Base-by-base conservation (phyloP, 2,113 vertebrate species). In the Ursus arctos region DNA sequence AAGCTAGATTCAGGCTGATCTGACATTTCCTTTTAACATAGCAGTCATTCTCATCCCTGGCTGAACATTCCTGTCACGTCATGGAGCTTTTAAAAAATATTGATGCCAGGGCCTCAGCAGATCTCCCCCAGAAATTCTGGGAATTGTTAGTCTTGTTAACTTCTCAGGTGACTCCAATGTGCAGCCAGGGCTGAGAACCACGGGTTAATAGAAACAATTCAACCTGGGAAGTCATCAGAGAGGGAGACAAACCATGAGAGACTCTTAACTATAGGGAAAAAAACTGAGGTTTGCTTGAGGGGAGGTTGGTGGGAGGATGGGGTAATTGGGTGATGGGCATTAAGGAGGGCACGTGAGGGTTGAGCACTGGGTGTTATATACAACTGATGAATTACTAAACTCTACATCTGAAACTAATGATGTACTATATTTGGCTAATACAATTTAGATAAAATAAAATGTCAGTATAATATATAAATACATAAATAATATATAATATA, bases 61-160 rank as follows among this genome's bases (percentile, higher is more conserved):
- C 15, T 94, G 51, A 94, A 91, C n/a, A 91, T 83, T 95, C n/a
- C 21, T 69, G 55, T 97, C 74, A 92, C 53, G 49, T 87, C 55
- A 24, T 49, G 43, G 57, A 95, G n/a, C 10, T 97, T 95, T 97
- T 61, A 79, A 80, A 94, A 98, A 92, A 95, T 89, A 96, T 1
- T 96, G n/a, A 97, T 85, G 55, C n/a, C 76, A 96, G 18, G 43
- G 43, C 9, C 49, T 69, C 63, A 82, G 33, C 16, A 93, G 81
- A 88, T 88, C n/a, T 63, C 81, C 15, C 61, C 82, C 15, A 84
- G 81, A 94, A 47, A 94, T 53, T 88, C 53, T 88, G 85, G 6
- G 31, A 91, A 96, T 57, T 82, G 51, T 80, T 94, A 86, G 65
- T 94, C 84, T 94, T 97, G 47, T 69, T 95, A 90, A 90, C 91